Evolutionary conservation across 2,888 invertebrate genomes (phyloP), one percentile per base, ranked within the genome.

Genomic region (Philaethria dido): DNA sequence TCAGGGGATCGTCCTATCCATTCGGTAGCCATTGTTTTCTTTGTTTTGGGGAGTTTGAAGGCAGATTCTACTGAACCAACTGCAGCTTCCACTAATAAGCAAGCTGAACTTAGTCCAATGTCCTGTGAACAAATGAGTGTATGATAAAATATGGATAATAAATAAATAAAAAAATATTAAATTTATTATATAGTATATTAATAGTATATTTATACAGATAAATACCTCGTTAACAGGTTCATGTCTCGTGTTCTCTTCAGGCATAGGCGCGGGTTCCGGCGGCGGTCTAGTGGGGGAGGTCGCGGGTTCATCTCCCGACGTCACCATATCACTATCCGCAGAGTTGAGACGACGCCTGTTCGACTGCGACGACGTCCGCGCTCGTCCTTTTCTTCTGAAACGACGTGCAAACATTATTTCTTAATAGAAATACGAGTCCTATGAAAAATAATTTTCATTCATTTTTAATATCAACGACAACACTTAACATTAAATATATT

Each of bases 31-130:
- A 98, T 94, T 0, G 95, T 95, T 89, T 98, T 98, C 87, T 98
- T 98, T 0, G 98, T 98, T 91, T 98, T 98, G 0, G 98, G 98
- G 80, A 97, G 96, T 85, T 98, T 98, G 79, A 98, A 98, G 61
- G 96, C 97, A 0, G 95, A 95, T 71, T 96, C 97, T 6, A 96
- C 90, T 0, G 96, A 97, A 3, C 96, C 97, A 4, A 97, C 97
- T 0, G 97, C 97, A 0, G 97, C 97, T 74, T 97, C 97, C 4
- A 97, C 96, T 62, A 97, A 82, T 20, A 97, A 86, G 80, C 97
- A 97, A 0, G 97, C 96, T 2, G 97, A 96, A 67, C 97, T 97
- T 0, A 97, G 86, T 0, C 92, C 88, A 18, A 93, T 79, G 69
- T 91, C 89, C 91, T 92, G 82, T 50, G 76, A 84, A 72, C 20